phyloP scores from a whole-genome alignment of 1,140 invertebrate species.

The Metopolophium dirhodum region DNA sequence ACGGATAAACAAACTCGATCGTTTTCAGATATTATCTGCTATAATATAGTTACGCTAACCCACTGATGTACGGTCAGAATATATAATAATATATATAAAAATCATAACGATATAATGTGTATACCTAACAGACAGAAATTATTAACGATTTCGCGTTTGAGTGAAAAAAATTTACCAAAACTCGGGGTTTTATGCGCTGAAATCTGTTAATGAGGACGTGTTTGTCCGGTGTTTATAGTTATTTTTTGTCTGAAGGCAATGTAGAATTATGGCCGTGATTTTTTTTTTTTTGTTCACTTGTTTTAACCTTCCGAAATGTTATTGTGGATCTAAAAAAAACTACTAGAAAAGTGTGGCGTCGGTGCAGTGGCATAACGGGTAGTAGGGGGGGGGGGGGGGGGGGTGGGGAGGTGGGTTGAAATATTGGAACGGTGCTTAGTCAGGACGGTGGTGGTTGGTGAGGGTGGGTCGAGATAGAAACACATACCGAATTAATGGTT shows the following conservation, averaged over 20 bases:
- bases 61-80: not conserved
- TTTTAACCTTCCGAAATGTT: not conserved
- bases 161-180: not conserved
- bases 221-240: not conserved
- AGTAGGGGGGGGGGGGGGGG: not conserved
- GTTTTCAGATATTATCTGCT: not conserved
- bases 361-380: not conserved
- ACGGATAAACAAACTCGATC: not conserved
- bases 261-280: not conserved
- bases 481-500: conserved; percentile 45
- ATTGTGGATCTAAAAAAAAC: not conserved
- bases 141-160: not conserved
- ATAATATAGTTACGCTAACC: not conserved
- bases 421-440: not conserved
- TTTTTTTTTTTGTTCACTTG: not conserved
- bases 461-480: not conserved
- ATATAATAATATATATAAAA: not conserved
- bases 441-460: not conserved
- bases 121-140: not conserved
- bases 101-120: too few relatives aligned
- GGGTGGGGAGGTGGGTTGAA: not conserved
- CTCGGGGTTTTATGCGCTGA: not conserved
- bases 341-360: not conserved
- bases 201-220: not conserved
- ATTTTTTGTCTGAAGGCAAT: not conserved